Conservation (phyloP, 2,797 vertebrate species). For the Rachycentron canadum region DNA sequence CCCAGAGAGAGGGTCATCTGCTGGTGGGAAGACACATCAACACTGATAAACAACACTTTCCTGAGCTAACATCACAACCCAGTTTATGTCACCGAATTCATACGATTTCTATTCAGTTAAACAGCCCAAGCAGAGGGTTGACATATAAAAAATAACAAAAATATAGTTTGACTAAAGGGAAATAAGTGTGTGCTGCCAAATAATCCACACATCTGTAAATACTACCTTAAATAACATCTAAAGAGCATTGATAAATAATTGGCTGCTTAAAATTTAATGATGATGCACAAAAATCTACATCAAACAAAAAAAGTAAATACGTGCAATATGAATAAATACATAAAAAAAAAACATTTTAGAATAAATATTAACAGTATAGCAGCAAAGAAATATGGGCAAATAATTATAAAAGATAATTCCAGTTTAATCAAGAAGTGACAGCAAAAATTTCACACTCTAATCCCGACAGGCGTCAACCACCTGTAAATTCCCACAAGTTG, state of each 20-base stretch:
- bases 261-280: neutral
- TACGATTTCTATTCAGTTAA: neutral
- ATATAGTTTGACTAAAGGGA: no score
- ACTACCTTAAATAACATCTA: neutral
- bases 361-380: neutral
- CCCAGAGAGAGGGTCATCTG: neutral
- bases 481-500: constrained; percentile 18
- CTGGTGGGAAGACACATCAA: constrained; percentile 1
- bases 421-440: constrained; percentile 4
- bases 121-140: no score
- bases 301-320: neutral
- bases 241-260: neutral
- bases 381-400: neutral
- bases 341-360: neutral
- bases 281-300: neutral
- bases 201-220: neutral
- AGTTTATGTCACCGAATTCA: neutral
- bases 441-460: neutral
- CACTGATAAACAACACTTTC: neutral
- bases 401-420: neutral
- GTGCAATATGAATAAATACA: neutral
- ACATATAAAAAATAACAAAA: no score
- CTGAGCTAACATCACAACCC: neutral
- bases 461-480: constrained; percentile 1
- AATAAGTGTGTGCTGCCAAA: no score